phyloP scores from a whole-genome alignment of 2,113 vertebrate species.

The Pelvicachromis taeniatus region DNA sequence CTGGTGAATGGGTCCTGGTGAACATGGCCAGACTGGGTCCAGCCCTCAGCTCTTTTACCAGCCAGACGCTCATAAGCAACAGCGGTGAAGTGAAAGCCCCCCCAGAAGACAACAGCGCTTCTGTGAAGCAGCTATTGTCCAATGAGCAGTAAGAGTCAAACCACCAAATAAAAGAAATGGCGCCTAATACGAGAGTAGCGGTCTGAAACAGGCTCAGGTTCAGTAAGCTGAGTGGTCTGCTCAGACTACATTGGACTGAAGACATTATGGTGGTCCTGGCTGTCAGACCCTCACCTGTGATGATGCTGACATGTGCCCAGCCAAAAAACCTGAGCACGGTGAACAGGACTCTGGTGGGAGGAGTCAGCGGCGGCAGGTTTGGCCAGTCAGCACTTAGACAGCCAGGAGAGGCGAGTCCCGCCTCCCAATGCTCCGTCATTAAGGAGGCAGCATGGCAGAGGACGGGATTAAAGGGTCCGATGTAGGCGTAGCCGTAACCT shows the following conservation, averaged over 20 bases:
- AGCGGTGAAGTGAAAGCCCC: background rate
- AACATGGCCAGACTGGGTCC: background rate
- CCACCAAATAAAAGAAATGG: background rate
- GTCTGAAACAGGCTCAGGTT: background rate
- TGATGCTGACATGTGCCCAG: slow-evolving; percentile 80
- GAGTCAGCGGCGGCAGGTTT: slow-evolving; percentile 52
- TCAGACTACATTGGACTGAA: background rate
- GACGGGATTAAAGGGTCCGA: slow-evolving; percentile 60
- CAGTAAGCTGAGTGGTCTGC: rapidly evolving
- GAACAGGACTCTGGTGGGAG: slow-evolving; percentile 48
- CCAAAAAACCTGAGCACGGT: slow-evolving; percentile 72
- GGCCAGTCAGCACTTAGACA: slow-evolving; percentile 52
- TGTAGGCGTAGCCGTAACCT: slow-evolving; percentile 63
- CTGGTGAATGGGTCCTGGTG: background rate
- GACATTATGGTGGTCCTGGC: rapidly evolving
- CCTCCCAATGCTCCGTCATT: slow-evolving; percentile 64
- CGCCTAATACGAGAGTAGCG: background rate
- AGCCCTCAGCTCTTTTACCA: background rate
- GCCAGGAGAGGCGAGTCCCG: slow-evolving; percentile 56
- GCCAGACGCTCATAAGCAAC: background rate
- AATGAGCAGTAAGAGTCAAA: background rate
- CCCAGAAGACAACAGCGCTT: background rate
- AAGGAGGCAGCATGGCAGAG: slow-evolving; percentile 61
- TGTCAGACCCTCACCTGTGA: slow-evolving; percentile 53
- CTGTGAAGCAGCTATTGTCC: background rate